Percentiles rank a stretch among this genome's conserved stretches.
phyloP scores from a whole-genome alignment of 2,797 vertebrate species.

The Pantherophis vulpinus region DNA sequence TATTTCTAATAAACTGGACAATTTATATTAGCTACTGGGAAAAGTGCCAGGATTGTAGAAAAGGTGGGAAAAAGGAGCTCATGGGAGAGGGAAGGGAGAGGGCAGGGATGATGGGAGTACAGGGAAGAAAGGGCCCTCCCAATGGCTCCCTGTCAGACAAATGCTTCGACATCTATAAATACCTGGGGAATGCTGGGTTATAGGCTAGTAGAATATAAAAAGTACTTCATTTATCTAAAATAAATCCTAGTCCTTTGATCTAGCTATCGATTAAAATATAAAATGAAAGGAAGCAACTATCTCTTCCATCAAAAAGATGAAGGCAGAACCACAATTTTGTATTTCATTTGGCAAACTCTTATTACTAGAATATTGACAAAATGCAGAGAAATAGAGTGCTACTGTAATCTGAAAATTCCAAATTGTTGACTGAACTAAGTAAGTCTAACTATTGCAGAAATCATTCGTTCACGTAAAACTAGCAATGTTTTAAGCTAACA shows the following conservation, averaged over 20 bases:
- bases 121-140: too few species aligned
- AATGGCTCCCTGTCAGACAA: too few species aligned
- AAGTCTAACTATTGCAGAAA: background rate
- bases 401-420: slow-evolving; percentile 24
- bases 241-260: background rate
- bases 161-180: too few species aligned
- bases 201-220: background rate
- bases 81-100: too few species aligned
- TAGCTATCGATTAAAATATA: slow-evolving; percentile 3
- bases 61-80: too few species aligned
- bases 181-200: too few species aligned
- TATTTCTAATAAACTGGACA: background rate
- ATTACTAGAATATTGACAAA: slow-evolving; percentile 44
- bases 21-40: background rate
- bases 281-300: slow-evolving; percentile 5
- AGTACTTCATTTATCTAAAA: background rate
- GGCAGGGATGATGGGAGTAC: too few species aligned
- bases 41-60: too few species aligned
- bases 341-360: slow-evolving; percentile 7
- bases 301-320: slow-evolving; percentile 6
- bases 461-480: background rate
- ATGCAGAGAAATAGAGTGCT: slow-evolving; percentile 20
- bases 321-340: slow-evolving; percentile 3
- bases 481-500: background rate
- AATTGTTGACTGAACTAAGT: background rate